phyloP scores from a whole-genome alignment of 2,797 vertebrate species.

The Notamacropus eugenii region DNA sequence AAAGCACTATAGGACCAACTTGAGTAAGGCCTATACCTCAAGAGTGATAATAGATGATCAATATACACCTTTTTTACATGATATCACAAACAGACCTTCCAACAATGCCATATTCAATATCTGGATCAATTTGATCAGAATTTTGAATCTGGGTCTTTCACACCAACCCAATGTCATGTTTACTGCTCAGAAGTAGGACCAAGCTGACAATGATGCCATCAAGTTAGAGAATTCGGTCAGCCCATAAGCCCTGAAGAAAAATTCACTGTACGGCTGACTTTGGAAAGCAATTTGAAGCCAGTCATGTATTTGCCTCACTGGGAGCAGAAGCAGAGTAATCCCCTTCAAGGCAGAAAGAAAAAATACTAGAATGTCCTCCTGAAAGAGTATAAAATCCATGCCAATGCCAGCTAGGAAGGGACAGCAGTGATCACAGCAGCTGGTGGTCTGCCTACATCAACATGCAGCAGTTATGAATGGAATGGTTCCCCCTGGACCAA shows the following conservation, averaged over 20 bases:
- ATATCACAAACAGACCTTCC: not conserved
- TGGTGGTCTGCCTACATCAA: not conserved
- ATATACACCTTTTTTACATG: not conserved
- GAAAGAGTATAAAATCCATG: not conserved
- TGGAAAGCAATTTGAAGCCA: not conserved
- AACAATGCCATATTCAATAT: not conserved
- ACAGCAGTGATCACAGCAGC: not conserved
- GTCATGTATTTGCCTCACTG: not conserved
- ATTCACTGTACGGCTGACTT: not conserved
- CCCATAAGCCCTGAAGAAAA: not conserved
- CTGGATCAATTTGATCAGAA: not conserved
- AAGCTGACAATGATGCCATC: not conserved
- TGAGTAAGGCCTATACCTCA: not conserved
- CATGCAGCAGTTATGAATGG: rapidly evolving
- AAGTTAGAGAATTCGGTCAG: not conserved
- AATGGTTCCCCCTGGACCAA: rapidly evolving
- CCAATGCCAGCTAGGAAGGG: not conserved
- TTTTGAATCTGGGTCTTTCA: not conserved
- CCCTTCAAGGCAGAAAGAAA: not conserved
- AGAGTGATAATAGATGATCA: not conserved
- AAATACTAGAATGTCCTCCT: not conserved
- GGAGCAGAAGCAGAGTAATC: not conserved
- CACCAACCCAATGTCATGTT: not conserved
- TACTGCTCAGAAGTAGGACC: not conserved
- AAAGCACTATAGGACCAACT: not conserved